Evolutionary conservation across 2,888 invertebrate species (phyloP).

Genomic region (Nemotelus nigrinus): DNA sequence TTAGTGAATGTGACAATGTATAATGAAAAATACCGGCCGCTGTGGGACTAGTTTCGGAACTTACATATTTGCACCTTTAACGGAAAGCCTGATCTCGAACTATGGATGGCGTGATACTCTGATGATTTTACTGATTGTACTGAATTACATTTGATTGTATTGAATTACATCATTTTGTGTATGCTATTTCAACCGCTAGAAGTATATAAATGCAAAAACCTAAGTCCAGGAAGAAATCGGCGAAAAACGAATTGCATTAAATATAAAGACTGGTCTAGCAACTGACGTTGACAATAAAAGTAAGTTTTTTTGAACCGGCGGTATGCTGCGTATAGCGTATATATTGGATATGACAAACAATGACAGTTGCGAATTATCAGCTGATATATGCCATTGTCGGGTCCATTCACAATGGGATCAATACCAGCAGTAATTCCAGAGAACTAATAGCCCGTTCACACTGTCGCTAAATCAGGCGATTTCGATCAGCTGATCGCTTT

Average conservation of each 20-base stretch:
- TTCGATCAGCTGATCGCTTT: no score
- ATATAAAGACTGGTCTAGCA: slow-evolving; percentile 50
- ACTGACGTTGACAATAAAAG: slow-evolving; percentile 52
- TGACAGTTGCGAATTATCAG: no score
- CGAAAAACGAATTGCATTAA: slow-evolving; percentile 58
- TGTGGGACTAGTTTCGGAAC: slow-evolving; percentile 97
- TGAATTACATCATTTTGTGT: slow-evolving; percentile 86
- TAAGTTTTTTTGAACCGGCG: slow-evolving; percentile 58
- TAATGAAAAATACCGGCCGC: slow-evolving; percentile 92
- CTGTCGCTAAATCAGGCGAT: no score
- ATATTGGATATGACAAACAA: slow-evolving; percentile 56
- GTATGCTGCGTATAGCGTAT: slow-evolving; percentile 61
- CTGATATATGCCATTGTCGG: no score
- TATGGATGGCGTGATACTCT: slow-evolving; percentile 91
- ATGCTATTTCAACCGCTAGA: slow-evolving; percentile 87
- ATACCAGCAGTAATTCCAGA: no score
- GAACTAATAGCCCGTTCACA: no score
- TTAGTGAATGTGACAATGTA: slow-evolving; percentile 98
- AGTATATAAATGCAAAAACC: slow-evolving; percentile 53
- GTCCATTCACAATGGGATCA: no score
- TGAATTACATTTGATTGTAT: slow-evolving; percentile 71
- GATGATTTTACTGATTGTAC: slow-evolving; percentile 83
- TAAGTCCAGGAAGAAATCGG: slow-evolving; percentile 55
- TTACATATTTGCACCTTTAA: slow-evolving; percentile 87
- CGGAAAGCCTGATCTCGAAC: slow-evolving; percentile 72